phyloP scores from a whole-genome alignment of 2,797 vertebrate species.

The Anguilla anguilla region DNA sequence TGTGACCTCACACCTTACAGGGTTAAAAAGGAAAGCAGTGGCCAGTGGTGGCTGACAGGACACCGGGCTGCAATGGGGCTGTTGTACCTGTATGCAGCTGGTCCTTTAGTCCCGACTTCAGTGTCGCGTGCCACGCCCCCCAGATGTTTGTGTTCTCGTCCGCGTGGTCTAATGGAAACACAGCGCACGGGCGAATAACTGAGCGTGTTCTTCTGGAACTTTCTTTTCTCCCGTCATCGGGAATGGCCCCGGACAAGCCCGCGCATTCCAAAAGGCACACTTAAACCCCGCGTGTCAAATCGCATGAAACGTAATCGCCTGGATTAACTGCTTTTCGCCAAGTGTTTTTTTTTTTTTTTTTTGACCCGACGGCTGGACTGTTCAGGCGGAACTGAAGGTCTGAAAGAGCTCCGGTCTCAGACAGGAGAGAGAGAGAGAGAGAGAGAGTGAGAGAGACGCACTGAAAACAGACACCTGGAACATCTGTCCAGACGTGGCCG shows the following conservation, averaged over 20 bases:
- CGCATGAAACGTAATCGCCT: background rate
- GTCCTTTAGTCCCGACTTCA: conserved; percentile 86
- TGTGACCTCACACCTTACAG: too few species aligned
- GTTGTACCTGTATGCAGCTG: conserved; percentile 79
- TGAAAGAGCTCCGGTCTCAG: background rate
- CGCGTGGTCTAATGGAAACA: conserved; percentile 62
- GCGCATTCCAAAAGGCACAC: background rate
- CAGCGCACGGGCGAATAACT: background rate
- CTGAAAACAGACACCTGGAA: conserved; percentile 8
- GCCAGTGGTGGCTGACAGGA: background rate
- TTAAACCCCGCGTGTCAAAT: background rate
- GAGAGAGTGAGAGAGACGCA: too few species aligned
- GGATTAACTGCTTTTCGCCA: background rate
- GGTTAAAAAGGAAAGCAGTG: background rate
- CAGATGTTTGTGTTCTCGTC: conserved; percentile 91
- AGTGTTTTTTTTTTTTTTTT: background rate
- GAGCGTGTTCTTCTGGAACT: background rate
- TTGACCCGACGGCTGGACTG: background rate
- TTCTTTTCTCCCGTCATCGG: background rate
- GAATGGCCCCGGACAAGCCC: background rate
- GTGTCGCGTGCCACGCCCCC: conserved; percentile 96
- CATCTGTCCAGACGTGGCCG: background rate
- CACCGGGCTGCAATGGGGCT: background rate
- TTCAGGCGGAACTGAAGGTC: background rate
- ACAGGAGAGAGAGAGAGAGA: background rate